These are phyloP conservation scores for Jordanella pulchra DNA, from an alignment of 2,797 vertebrate species.

Conservation along the genomic window DNA sequence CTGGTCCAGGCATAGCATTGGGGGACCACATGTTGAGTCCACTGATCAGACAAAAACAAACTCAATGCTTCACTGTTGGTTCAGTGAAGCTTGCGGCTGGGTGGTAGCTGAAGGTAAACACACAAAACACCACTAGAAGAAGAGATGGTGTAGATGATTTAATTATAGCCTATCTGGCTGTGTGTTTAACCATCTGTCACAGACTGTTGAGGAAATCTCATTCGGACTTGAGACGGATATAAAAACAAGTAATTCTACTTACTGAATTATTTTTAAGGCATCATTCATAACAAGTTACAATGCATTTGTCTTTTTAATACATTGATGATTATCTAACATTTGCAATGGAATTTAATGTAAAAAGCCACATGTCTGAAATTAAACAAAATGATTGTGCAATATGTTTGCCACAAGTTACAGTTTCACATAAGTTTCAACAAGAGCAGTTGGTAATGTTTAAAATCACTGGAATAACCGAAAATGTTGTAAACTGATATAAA, in stretches of 20 bases:
- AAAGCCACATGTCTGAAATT: background rate
- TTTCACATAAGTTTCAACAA: background rate
- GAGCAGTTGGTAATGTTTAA: background rate
- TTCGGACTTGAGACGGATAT: slow-evolving; percentile 15
- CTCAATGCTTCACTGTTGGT: slow-evolving; percentile 32
- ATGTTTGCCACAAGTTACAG: background rate
- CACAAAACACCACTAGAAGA: slow-evolving; percentile 39
- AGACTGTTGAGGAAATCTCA: background rate
- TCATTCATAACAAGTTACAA: background rate
- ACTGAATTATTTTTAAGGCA: background rate
- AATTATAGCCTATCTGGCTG: slow-evolving; percentile 38
- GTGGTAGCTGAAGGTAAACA: slow-evolving; percentile 55
- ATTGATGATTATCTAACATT: background rate
- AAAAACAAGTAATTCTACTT: slow-evolving; percentile 2
- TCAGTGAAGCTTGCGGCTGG: slow-evolving; percentile 24
- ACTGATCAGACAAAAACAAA: slow-evolving; percentile 37
- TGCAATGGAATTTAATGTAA: background rate
- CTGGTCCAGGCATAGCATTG: slow-evolving; percentile 2
- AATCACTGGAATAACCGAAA: background rate
- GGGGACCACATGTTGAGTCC: slow-evolving; percentile 34
- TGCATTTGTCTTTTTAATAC: background rate
- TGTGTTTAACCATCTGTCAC: slow-evolving; percentile 37
- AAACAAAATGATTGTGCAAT: background rate
- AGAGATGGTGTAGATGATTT: slow-evolving; percentile 26
- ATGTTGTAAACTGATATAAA: too few species aligned